Evolutionary conservation across 2,888 invertebrate species (phyloP).

Genomic region (Augiades crinisus): DNA sequence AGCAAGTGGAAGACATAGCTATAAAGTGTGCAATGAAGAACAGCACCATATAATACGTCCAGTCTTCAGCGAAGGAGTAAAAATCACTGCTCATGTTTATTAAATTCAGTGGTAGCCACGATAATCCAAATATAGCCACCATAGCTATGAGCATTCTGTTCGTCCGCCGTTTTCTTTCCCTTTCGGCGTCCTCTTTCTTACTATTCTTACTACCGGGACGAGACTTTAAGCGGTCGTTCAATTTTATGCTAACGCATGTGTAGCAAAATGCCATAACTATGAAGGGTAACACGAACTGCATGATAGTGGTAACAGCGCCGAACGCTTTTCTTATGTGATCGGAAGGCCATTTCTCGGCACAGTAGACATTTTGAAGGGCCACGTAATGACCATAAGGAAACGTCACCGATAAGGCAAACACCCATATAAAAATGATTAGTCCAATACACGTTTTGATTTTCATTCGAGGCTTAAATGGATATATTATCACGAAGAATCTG

Average conservation of each 20-base stretch:
- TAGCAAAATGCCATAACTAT: constrained; percentile 93
- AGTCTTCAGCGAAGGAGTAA: constrained; percentile 82
- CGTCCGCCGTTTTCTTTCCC: constrained; percentile 89
- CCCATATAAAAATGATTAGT: constrained; percentile 91
- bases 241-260: constrained; percentile 88
- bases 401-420: constrained; percentile 88
- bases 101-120: constrained; percentile 92
- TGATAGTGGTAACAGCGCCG: constrained; percentile 88
- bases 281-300: constrained; percentile 94
- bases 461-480: constrained; percentile 92
- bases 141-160: constrained; percentile 96
- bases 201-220: constrained; percentile 89
- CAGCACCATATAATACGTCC: constrained; percentile 87
- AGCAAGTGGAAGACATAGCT: constrained; percentile 96
- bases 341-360: constrained; percentile 91
- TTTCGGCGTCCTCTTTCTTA: constrained; percentile 89
- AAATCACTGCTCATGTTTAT: constrained; percentile 89
- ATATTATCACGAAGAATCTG: constrained; percentile 94
- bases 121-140: constrained; percentile 93
- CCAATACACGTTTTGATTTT: constrained; percentile 87
- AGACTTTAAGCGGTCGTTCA: constrained; percentile 86
- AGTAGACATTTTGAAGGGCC: constrained; percentile 79
- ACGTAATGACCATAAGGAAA: constrained; percentile 93
- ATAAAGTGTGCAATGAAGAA: constrained; percentile 92
- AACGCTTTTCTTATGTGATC: constrained; percentile 86